These are phyloP conservation scores for Drosophila lutescens DNA, from an alignment of 2,888 invertebrate species.

Conservation along the genomic window DNA sequence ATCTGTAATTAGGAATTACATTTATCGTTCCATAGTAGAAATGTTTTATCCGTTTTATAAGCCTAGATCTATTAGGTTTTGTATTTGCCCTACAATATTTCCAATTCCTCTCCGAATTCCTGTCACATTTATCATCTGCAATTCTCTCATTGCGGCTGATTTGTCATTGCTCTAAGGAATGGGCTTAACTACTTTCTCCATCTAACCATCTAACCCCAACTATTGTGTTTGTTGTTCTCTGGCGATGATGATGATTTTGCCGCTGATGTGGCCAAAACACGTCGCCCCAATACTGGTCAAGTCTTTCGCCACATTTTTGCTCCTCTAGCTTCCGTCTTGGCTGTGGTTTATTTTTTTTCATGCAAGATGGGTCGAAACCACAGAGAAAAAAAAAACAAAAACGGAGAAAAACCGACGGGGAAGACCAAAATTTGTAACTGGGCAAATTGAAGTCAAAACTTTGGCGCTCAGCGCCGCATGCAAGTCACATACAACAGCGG, in stretches of 20 bases:
- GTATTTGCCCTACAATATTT: not conserved
- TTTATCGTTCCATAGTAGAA: too few species aligned
- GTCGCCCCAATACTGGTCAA: slow-evolving; percentile 55
- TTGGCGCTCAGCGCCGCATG: slow-evolving; percentile 67
- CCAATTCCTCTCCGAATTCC: slow-evolving; percentile 8
- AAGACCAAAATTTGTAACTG: slow-evolving; percentile 58
- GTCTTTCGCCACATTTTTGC: slow-evolving; percentile 57
- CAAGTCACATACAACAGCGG: slow-evolving; percentile 63
- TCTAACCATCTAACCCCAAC: not conserved
- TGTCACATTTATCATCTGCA: slow-evolving; percentile 32
- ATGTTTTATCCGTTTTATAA: not conserved
- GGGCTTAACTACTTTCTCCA: slow-evolving; percentile 22
- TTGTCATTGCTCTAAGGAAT: slow-evolving; percentile 22
- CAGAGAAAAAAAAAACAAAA: not conserved
- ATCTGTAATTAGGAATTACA: too few species aligned
- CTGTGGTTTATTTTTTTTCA: slow-evolving; percentile 6
- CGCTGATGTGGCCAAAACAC: slow-evolving; percentile 51
- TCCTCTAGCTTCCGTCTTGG: slow-evolving; percentile 40
- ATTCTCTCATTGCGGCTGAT: slow-evolving; percentile 18
- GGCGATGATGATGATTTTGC: slow-evolving; percentile 29
- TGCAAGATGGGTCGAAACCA: slow-evolving; percentile 12
- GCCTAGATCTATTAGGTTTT: not conserved
- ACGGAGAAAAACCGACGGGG: slow-evolving; percentile 26
- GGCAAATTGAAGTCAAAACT: slow-evolving; percentile 74
- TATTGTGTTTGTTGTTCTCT: slow-evolving; percentile 1